phyloP scores from a whole-genome alignment of 2,888 invertebrate genomes.

The Achlya flavicornis region DNA sequence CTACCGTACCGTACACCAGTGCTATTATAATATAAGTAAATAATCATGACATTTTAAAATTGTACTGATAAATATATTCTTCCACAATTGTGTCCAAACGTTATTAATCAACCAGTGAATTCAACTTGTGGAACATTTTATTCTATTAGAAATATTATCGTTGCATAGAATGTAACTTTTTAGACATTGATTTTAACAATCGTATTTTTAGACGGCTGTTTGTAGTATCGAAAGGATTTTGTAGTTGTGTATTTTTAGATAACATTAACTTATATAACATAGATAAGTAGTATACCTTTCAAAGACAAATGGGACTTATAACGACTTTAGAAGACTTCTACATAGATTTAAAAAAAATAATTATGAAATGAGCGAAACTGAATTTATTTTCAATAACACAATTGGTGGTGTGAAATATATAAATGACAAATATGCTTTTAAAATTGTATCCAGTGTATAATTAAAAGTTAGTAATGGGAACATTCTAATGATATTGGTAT shows the following conservation, averaged over 20 bases:
- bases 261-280: slow-evolving; percentile 42
- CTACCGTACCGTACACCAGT: slow-evolving; percentile 22
- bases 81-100: slow-evolving; percentile 37
- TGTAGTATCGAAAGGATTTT: slow-evolving; percentile 62
- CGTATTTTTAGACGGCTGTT: slow-evolving; percentile 76
- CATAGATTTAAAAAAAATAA: slow-evolving; percentile 9
- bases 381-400: background rate
- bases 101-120: slow-evolving; percentile 35
- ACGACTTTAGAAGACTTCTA: slow-evolving; percentile 2
- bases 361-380: background rate
- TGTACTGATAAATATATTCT: slow-evolving; percentile 24
- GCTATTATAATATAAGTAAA: slow-evolving; percentile 2
- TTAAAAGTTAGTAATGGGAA: background rate
- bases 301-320: slow-evolving; percentile 8
- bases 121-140: slow-evolving; percentile 26
- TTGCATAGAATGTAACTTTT: slow-evolving; percentile 39
- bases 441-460: background rate
- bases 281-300: slow-evolving; percentile 18
- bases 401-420: background rate
- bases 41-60: slow-evolving; percentile 12
- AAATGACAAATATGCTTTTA: background rate
- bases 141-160: slow-evolving; percentile 17
- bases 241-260: slow-evolving; percentile 57
- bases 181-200: slow-evolving; percentile 46
- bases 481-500: background rate